These are phyloP conservation scores for Desmodus rotundus DNA, from an alignment of 2,113 vertebrate genomes.

Conservation along the genomic window DNA sequence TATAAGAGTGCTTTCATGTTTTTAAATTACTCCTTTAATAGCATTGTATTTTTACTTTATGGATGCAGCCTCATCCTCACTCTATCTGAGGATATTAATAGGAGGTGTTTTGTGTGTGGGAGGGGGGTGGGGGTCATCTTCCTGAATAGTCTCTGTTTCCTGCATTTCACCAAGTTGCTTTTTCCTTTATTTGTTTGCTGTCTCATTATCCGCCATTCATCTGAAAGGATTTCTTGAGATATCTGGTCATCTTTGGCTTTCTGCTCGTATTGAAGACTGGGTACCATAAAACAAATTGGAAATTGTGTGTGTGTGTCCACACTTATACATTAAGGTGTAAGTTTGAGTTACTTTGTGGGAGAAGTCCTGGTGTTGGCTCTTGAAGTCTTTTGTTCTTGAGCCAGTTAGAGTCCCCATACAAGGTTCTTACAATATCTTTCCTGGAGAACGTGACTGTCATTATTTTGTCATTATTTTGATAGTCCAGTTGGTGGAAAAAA, in stretches of 20 bases:
- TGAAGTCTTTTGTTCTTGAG: background rate
- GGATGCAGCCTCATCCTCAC: background rate
- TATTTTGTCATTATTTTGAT: background rate
- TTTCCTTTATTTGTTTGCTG: background rate
- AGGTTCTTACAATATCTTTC: background rate
- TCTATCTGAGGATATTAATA: background rate
- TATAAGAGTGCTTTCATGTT: background rate
- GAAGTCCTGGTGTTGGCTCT: background rate
- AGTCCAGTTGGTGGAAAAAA: background rate
- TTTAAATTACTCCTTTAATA: background rate
- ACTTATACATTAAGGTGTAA: background rate
- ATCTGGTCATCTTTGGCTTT: background rate
- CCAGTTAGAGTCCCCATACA: background rate
- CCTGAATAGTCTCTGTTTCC: background rate
- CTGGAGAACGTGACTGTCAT: background rate
- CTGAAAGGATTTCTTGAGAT: background rate
- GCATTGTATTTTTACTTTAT: background rate
- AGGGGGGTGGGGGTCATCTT: background rate
- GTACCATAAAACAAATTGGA: background rate
- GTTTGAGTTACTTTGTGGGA: background rate
- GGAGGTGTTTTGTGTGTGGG: background rate
- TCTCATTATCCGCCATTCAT: background rate
- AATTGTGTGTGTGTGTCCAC: background rate
- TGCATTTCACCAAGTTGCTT: background rate
- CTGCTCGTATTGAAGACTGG: background rate